Conservation (phyloP, 2,888 invertebrate species). For the Heteromurus nitidus region DNA sequence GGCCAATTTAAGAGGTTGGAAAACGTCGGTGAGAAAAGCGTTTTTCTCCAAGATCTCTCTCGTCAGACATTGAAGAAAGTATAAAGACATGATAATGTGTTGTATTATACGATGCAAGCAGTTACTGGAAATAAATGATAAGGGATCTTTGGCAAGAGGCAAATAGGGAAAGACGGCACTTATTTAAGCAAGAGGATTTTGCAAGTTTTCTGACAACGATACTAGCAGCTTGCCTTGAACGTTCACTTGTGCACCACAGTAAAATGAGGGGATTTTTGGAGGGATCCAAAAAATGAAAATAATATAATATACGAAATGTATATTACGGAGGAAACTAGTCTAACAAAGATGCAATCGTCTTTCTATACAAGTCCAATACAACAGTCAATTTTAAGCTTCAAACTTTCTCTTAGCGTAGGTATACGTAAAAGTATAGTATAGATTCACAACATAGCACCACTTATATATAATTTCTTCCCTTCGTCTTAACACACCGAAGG, state of each 20-base stretch:
- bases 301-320: too few relatives aligned
- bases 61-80: too few relatives aligned
- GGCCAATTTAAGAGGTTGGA: too few relatives aligned
- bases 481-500: background rate
- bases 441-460: background rate
- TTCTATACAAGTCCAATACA: too few relatives aligned
- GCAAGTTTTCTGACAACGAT: conserved; percentile 22
- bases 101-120: background rate
- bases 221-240: background rate
- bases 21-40: too few relatives aligned
- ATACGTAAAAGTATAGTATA: background rate
- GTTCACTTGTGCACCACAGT: too few relatives aligned
- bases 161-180: background rate
- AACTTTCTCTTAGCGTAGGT: background rate
- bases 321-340: too few relatives aligned
- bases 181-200: conserved; percentile 18
- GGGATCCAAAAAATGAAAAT: background rate
- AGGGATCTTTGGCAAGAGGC: conserved; percentile 22
- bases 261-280: background rate
- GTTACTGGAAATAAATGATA: conserved; percentile 17
- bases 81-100: too few relatives aligned
- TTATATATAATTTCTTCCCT: too few relatives aligned
- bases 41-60: too few relatives aligned
- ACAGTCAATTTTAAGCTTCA: background rate
- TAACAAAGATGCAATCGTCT: too few relatives aligned